Evolutionary conservation across 2,888 invertebrate species (phyloP).

Genomic region (Dendrolimus pini): DNA sequence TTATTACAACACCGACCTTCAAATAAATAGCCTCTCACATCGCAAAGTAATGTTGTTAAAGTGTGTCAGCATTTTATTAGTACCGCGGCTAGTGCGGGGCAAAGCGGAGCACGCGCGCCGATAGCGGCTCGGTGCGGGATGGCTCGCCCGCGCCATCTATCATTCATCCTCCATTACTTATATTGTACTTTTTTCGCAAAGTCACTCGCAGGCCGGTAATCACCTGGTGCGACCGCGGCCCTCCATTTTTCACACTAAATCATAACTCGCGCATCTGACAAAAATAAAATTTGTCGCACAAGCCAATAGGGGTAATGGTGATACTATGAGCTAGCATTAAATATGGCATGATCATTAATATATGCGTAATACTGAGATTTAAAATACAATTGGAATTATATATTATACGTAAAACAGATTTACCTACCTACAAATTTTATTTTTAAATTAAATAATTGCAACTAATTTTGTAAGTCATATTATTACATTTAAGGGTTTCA

Average conservation of each 20-base stretch:
- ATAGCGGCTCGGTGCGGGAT: conserved; percentile 28
- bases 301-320: conserved; percentile 69
- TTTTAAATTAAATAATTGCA: too few relatives aligned
- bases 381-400: not conserved
- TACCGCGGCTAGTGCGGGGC: conserved; percentile 31
- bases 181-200: conserved; percentile 76
- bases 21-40: conserved; percentile 71
- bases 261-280: conserved; percentile 72
- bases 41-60: conserved; percentile 74
- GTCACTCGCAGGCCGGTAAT: conserved; percentile 75
- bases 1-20: conserved; percentile 61
- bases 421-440: too few relatives aligned
- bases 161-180: conserved; percentile 77
- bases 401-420: too few relatives aligned
- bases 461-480: too few relatives aligned
- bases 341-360: conserved; percentile 35
- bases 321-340: conserved; percentile 60
- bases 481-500: too few relatives aligned
- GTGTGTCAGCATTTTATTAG: conserved; percentile 70
- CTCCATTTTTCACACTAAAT: conserved; percentile 74
- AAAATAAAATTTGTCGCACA: conserved; percentile 75
- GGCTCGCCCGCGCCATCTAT: conserved; percentile 62
- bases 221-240: conserved; percentile 72
- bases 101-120: conserved; percentile 30
- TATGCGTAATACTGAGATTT: conserved; percentile 14